Evolutionary conservation across 2,113 vertebrate species (phyloP).

Genomic region (Delphinus delphis): DNA sequence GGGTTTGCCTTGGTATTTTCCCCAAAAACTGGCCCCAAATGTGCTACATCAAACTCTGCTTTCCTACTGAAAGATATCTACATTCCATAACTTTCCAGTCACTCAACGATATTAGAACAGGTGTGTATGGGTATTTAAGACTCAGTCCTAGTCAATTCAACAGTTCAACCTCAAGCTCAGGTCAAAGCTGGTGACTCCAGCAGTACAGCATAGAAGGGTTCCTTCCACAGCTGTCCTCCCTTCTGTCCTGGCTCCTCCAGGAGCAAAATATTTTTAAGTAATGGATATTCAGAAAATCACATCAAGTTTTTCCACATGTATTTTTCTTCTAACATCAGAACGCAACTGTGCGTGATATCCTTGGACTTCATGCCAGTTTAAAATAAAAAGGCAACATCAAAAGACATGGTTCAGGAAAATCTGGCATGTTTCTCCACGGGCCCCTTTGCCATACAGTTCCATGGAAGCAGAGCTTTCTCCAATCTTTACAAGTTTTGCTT

Average conservation of each 20-base stretch:
- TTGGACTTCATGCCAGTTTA: neutral
- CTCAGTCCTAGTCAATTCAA: neutral
- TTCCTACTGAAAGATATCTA: neutral
- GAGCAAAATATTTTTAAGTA: neutral
- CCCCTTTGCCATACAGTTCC: neutral
- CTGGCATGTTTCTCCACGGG: neutral
- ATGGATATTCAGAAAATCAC: neutral
- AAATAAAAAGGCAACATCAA: neutral
- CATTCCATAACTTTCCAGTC: neutral
- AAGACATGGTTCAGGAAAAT: neutral
- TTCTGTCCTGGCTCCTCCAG: neutral
- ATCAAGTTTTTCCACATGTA: neutral
- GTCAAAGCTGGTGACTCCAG: neutral
- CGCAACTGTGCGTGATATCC: neutral
- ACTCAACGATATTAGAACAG: neutral
- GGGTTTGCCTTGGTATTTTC: neutral
- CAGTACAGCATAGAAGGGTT: neutral
- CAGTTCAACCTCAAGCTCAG: neutral
- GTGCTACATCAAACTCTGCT: neutral
- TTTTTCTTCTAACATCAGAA: constrained; percentile 19
- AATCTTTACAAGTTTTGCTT: neutral
- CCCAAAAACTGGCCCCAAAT: neutral
- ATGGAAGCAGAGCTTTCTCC: neutral
- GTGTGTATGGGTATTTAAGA: neutral
- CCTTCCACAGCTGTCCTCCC: neutral